These are phyloP conservation scores for Microcebus jonahi DNA, from an alignment of 2,113 vertebrate genomes.

Conservation along the genomic window DNA sequence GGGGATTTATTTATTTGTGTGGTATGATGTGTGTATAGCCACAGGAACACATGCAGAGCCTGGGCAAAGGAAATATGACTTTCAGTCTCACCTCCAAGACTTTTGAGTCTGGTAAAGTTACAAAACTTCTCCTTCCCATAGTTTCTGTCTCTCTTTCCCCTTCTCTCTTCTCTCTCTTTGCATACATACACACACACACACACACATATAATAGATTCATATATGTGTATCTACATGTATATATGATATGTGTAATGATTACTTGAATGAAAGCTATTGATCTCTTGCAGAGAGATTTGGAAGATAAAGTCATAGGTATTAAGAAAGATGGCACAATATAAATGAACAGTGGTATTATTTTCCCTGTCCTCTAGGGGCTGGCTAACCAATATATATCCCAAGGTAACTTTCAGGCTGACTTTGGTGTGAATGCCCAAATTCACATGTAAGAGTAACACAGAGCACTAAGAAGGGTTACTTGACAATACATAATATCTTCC, in stretches of 20 bases:
- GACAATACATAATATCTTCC: neutral
- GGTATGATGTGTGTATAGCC: neutral
- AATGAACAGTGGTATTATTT: neutral
- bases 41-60: neutral
- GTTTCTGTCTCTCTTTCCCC: neutral
- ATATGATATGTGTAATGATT: neutral
- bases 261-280: neutral
- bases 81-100: neutral
- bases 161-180: neutral
- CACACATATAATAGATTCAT: no score
- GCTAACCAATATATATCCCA: constrained; percentile 31
- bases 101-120: neutral
- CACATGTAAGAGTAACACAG: neutral
- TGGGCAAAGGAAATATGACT: neutral
- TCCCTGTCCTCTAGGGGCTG: neutral
- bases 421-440: neutral
- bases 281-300: neutral
- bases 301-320: constrained; percentile 7
- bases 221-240: no score
- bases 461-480: neutral
- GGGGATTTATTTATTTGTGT: neutral
- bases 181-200: neutral
- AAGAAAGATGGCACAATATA: constrained; percentile 6
- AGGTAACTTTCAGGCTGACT: constrained; percentile 35
- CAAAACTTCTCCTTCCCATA: neutral